Evolutionary conservation across 1,140 invertebrate species (phyloP), one percentile per base, ranked within the genome.

Genomic region (Drosophila pectinifera): DNA sequence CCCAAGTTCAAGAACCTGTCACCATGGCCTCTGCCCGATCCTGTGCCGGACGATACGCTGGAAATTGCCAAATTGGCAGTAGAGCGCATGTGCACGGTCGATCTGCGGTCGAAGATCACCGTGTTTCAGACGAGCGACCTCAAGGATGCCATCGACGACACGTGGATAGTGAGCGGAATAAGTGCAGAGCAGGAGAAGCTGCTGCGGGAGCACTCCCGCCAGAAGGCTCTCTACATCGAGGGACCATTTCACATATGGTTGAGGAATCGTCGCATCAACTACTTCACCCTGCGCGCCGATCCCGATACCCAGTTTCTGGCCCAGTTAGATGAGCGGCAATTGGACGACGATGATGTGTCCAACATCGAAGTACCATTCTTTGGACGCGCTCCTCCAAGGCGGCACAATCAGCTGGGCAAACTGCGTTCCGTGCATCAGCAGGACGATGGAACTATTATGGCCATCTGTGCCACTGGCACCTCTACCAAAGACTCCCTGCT

Each of bases 1-100:
- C 98, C 98, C 4, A 99, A 99, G 92, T 98, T 99, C 84, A 97
- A 95, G 88, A 96, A 99, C 92, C 91, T 96, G 0, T 98, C 97
- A 76, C 98, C 98, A 3, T 99, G 97, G 95, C 95, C 95, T 2
- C 90, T 98, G 41, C 97, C 98, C 1, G 93, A 95, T 34, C 94
- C 95, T 1, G 73, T 97, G 31, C 96, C 97, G 3, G 94, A 93
- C 77, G 95, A 98, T 88, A 93, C 94, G 2, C 93, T 96, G 7
- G 95, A 97, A 92, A 90, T 99, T n/a, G 98, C 98, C 0, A 95
- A 95, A 83, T 62, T 98, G 26, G 98, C 98, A 0, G 95, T 99
- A 38, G 92, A 95, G 73, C 95, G 97, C 85, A 99, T 99, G 91
- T 95, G 95, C 46, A 95, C 95, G 57, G 95, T 97, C n/a, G 98